Evolutionary conservation across 92 coral and sea anemone genomes (phyloP), one percentile per base, ranked within the genome.

Genomic region (Bergia sp.): DNA sequence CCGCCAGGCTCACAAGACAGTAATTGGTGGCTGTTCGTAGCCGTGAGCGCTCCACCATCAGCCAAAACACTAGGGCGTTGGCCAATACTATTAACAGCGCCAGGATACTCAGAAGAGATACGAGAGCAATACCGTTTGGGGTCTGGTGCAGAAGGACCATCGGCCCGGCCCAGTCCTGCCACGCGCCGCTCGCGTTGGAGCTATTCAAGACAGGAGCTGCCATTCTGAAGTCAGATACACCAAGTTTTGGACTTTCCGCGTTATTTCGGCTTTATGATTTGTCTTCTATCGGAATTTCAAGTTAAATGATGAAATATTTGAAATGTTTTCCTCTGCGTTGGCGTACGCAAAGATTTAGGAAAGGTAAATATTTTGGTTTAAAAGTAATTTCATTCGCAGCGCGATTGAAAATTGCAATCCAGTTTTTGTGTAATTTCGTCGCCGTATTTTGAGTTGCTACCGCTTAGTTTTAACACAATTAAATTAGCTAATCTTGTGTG

Each of bases 1-100:
- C 86, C 1, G 98, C 96, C 53, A 95, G 93, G 85, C 98, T 95
- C 7, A 93, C 92, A 21, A 95, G 90, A 61, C 96, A 93, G 91
- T 92, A 95, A 90, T 95, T 95, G 69, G 94, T 89, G 89, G 92
- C 82, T 44, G 95, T 92, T 44, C 96, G 89, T n/a, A 95, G 88
- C 47, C 92, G 86, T 47, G 90, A 80, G 58, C 86, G 72, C 82
- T 42, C 90, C 16, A 81, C 73, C 64, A 95, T 86, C 61, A 95
- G 88, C 16, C 85, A 81, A 49, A 92, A 93, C 47, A 93, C 98
- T 2, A 92, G 84, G 1, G 93, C 80, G 74, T 95, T 95, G 20
- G 96, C 93, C 45, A 86, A 44, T 65, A 95, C 74, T 50, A 95
- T 95, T 38, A 90, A 75, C 36, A 85, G 43, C 16, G 91, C 88